Percentiles rank a stretch among this genome's conserved stretches.
phyloP scores from a whole-genome alignment of 2,113 vertebrate genomes.

The Sarotherodon lohbergeri region DNA sequence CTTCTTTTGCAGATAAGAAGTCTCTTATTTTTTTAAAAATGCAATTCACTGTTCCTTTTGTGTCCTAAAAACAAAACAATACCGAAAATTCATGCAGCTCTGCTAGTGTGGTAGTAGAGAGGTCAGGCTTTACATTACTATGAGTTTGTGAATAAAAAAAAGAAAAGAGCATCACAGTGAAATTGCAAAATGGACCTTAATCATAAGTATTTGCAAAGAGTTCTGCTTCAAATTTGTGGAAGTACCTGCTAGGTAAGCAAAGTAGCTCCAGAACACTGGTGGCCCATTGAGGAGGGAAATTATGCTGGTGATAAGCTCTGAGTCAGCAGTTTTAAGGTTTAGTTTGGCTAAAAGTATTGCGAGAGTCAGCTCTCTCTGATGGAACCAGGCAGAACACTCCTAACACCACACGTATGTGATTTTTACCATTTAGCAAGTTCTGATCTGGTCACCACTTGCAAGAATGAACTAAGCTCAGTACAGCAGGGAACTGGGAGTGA shows the following conservation, averaged over 20 bases:
- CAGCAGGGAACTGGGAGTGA: not conserved
- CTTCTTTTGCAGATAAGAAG: not conserved
- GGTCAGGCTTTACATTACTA: rapidly evolving
- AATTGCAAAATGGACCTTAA: not conserved
- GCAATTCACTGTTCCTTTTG: not conserved
- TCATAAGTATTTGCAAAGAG: not conserved
- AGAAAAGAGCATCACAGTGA: not conserved
- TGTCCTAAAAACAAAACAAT: not conserved
- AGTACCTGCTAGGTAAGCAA: not conserved
- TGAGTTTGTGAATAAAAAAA: not conserved
- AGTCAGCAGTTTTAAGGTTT: not conserved
- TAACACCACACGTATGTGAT: rapidly evolving
- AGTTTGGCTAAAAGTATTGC: not conserved
- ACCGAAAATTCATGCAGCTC: rapidly evolving
- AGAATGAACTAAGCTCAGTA: not conserved
- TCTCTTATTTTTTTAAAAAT: not conserved
- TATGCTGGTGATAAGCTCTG: not conserved
- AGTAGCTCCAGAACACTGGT: not conserved
- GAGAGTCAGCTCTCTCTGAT: not conserved
- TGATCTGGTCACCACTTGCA: not conserved
- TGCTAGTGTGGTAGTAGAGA: not conserved
- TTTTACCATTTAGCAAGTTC: not conserved
- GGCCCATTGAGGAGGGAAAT: not conserved
- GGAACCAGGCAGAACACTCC: not conserved
- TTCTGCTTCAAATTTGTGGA: not conserved